Evolutionary conservation across 1,140 invertebrate species (phyloP), one percentile per base, ranked within the genome.

Genomic region (Drosophila pruinosa): DNA sequence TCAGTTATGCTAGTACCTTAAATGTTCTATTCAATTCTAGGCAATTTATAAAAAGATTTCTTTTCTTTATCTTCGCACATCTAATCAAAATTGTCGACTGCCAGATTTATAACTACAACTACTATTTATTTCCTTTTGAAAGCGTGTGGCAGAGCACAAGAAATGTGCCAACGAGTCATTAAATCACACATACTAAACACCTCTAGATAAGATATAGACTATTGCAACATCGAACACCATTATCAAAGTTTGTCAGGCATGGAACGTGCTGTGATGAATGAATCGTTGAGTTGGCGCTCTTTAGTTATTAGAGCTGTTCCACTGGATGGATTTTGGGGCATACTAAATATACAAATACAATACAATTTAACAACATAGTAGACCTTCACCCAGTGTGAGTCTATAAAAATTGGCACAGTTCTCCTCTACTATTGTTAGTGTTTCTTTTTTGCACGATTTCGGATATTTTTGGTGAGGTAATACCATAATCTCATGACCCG

Each of bases 361-460:
- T 39, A 34, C 19, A 15, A 52, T 78, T 65, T 53, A 65, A 64
- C 56, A 74, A 43, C 38, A 76, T 28, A 57, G 14, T 72, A 78
- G 80, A 41, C 82, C 82, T 86, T 86, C 82, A 86, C 82, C 82
- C 72, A 86, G 47, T 86, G 65, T 62, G 45, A 63, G 39, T 64
- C 48, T 72, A 57, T 50, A 41, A 39, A 58, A 78, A 74, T 81
- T 86, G 65, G 59, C 78, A 80, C 72, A 80, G 47, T 67, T 83
- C 79, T 69, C 7, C 61, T 52, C 17, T 43, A 21, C 34, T 56
- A 43, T 53, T 62, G 28, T 63, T 54, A 26, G 34, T 56, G 3
- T 14, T 54, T n/a, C n/a, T n/a, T n/a, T n/a, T n/a, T 28, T 65
- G 12, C 15, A 38, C 36, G n/a, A 61, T 38, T 28, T 71, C 14